These are phyloP conservation scores for Melopsittacus undulatus DNA, from an alignment of 2,797 vertebrate genomes.

Conservation along the genomic window DNA sequence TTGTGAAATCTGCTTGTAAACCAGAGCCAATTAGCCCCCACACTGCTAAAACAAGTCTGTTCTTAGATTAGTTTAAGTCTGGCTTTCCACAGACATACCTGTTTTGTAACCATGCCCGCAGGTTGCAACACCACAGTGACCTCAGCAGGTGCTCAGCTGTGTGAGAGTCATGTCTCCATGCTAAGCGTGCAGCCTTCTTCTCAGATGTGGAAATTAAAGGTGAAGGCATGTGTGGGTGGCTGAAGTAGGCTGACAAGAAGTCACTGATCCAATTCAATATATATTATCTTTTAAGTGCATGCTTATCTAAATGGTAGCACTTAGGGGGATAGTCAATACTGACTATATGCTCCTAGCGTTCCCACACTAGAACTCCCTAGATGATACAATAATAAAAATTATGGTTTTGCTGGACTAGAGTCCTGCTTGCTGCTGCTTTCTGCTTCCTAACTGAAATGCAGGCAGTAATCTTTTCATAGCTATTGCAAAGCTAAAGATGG, in stretches of 20 bases:
- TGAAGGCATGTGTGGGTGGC: not conserved
- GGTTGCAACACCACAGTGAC: fast-evolving
- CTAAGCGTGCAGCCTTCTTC: not conserved
- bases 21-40: not conserved
- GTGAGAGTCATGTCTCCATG: fast-evolving
- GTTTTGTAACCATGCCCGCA: not conserved
- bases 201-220: not conserved
- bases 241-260: not conserved
- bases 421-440: not conserved
- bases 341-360: not conserved
- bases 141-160: not conserved
- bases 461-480: not conserved
- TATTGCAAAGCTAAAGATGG: not conserved
- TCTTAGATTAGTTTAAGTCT: not conserved
- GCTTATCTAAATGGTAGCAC: not conserved
- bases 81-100: not conserved
- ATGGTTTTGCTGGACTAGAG: not conserved
- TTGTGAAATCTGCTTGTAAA: not conserved
- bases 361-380: not conserved
- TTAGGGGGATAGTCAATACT: not conserved
- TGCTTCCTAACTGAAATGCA: not conserved
- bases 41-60: not conserved
- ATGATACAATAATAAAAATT: not conserved
- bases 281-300: not conserved
- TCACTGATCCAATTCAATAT: not conserved